Evolutionary conservation across 1,140 invertebrate genomes (phyloP).

Genomic region (Drosophila kikkawai): DNA sequence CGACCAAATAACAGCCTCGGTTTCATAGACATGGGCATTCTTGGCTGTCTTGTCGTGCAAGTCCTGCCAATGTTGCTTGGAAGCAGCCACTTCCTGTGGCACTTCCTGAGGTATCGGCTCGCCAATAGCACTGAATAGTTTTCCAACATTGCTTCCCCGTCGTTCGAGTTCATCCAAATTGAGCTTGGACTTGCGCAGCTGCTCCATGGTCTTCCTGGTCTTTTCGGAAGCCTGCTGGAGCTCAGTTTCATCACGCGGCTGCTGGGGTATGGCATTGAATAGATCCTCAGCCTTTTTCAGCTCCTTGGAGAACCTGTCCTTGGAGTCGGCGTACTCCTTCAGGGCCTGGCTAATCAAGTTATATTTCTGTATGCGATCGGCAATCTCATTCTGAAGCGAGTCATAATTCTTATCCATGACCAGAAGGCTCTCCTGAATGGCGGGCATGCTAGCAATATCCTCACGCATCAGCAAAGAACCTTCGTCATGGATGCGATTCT

Average conservation of each 20-base stretch:
- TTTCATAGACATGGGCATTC: conserved; percentile 92
- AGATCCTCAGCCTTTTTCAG: conserved; percentile 87
- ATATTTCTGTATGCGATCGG: conserved; percentile 91
- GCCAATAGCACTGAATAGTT: conserved; percentile 90
- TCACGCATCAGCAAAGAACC: conserved; percentile 91
- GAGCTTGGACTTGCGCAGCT: conserved; percentile 90
- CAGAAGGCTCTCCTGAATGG: conserved; percentile 91
- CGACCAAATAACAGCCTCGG: conserved; percentile 95
- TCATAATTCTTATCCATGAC: conserved; percentile 92
- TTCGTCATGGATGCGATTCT: conserved; percentile 89
- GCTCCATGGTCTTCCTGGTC: conserved; percentile 90
- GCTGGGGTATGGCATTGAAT: conserved; percentile 67
- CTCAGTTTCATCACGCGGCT: conserved; percentile 82
- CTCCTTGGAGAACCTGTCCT: conserved; percentile 89
- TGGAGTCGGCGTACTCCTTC: conserved; percentile 91
- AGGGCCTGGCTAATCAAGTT: conserved; percentile 89
- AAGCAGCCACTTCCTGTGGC: conserved; percentile 87
- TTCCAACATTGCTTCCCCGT: conserved; percentile 89
- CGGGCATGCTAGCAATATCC: conserved; percentile 91
- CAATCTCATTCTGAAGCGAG: conserved; percentile 90
- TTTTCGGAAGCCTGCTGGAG: conserved; percentile 89
- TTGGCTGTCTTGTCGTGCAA: conserved; percentile 89
- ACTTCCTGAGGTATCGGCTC: conserved; percentile 89
- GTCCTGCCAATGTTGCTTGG: conserved; percentile 91
- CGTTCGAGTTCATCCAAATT: conserved; percentile 91